These are phyloP conservation scores for Pimephales promelas DNA, from an alignment of 2,113 vertebrate genomes.

Conservation along the genomic window DNA sequence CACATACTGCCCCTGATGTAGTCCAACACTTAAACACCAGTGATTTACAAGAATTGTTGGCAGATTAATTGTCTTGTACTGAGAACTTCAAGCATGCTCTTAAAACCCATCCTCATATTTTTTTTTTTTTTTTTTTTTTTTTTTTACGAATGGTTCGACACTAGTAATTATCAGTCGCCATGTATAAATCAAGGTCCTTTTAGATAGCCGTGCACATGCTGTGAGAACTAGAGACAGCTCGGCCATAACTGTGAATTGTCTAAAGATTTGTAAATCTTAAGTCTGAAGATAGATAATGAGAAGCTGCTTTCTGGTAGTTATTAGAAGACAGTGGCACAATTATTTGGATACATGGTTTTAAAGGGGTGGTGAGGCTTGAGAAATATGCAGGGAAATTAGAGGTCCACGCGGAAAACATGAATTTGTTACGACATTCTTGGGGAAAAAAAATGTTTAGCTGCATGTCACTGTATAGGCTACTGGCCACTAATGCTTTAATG, in stretches of 20 bases:
- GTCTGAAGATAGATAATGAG: slow-evolving; percentile 53
- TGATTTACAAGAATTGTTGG: slow-evolving; percentile 52
- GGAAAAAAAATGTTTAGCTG: no score
- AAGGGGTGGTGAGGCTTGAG: slow-evolving; percentile 50
- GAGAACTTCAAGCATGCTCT: slow-evolving; percentile 49
- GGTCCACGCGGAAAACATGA: slow-evolving; percentile 37
- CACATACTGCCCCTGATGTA: slow-evolving; percentile 38
- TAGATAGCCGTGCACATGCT: slow-evolving; percentile 33
- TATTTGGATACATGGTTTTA: slow-evolving; percentile 60
- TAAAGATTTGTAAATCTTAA: slow-evolving; percentile 52
- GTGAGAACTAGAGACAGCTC: slow-evolving; percentile 38
- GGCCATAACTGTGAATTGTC: slow-evolving; percentile 38
- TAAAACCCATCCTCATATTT: slow-evolving; percentile 39
- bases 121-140: slow-evolving; percentile 40
- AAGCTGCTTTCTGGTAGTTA: slow-evolving; percentile 54
- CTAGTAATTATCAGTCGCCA: slow-evolving; percentile 57
- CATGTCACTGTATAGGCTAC: neutral
- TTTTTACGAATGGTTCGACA: slow-evolving; percentile 57
- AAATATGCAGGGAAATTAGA: slow-evolving; percentile 51
- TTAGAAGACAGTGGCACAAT: slow-evolving; percentile 54
- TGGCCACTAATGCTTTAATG: neutral
- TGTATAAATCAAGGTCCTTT: slow-evolving; percentile 59
- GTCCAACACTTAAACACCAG: slow-evolving; percentile 25
- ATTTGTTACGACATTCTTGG: neutral
- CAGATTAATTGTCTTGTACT: slow-evolving; percentile 55